Base-by-base conservation (phyloP, 1,140 invertebrate genomes). In the Callitettix versicolor region DNA sequence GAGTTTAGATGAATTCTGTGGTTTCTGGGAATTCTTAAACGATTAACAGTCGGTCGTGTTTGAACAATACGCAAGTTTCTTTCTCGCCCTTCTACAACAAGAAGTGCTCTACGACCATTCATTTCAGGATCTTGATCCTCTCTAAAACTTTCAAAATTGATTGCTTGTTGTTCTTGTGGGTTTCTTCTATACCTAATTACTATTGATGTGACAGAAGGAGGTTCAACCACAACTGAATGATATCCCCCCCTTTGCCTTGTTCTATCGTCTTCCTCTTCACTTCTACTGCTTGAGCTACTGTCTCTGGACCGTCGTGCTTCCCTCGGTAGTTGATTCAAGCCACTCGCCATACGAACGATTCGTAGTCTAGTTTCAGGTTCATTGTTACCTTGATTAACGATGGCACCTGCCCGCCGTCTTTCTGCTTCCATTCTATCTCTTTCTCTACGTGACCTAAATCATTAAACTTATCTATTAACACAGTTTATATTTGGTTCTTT, bases 1-100 rank as follows among this genome's bases (percentile, higher is more conserved):
- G 77, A 71, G 68, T 93, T 93, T 65, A 84, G 77, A 42, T 83
- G 75, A 21, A 88, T 86, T 59, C 70, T 70, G 30, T 73, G 70
- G 53, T 74, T 74, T 7, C 68, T 64, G 0, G 70, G 69, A 38
- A 73, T 71, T 0, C 26, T 30, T 30, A 30, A 30, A 30, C 26
- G 26, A 30, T 3, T 9, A 9, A 30, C 26, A 30, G 3, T 30
- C 3, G 3, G 26, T 30, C 26, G 26, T 30, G 26, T 30, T 30
- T 30, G 26, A 30, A 30, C 26, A 30, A 30, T 30, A 9, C 26
- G 26, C 26, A 30, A 4, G 26, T 30, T 30, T 9, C 26, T 30
- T 30, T 30, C 26, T 4, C 26, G 26, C 26, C 3, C 26, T 30
- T 30, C 26, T 30, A 30, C 26, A 30, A 30, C 26, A 9, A 30